phyloP scores from a whole-genome alignment of 2,113 vertebrate genomes.

The Pelecanus crispus region DNA sequence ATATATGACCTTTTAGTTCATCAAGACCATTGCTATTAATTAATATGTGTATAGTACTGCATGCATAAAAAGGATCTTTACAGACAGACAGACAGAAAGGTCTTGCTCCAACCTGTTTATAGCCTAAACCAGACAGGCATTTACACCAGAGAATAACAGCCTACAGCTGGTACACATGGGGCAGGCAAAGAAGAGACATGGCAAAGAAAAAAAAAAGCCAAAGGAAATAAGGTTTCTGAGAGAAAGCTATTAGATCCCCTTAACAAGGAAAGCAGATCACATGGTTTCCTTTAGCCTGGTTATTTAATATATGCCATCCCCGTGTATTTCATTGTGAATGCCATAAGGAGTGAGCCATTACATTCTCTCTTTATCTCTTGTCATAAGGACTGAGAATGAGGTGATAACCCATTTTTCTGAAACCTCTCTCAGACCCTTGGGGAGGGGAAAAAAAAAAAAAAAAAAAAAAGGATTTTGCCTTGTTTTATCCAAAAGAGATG shows the following conservation, averaged over 20 bases:
- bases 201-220: not conserved
- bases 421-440: not conserved
- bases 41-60: not conserved
- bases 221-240: constrained; percentile 16
- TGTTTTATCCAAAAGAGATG: not conserved
- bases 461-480: not conserved
- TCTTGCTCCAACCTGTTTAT: not conserved
- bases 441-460: no score
- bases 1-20: not conserved
- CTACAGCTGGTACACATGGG: not conserved
- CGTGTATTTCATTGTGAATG: constrained; percentile 15
- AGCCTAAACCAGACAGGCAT: not conserved
- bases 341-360: constrained; percentile 48
- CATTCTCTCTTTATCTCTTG: constrained; percentile 38
- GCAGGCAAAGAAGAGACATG: not conserved
- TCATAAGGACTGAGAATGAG: constrained; percentile 14
- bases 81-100: not conserved
- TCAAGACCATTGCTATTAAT: not conserved
- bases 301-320: constrained; percentile 48
- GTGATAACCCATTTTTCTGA: constrained; percentile 41
- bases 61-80: not conserved
- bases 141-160: not conserved
- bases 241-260: constrained; percentile 35
- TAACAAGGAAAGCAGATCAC: constrained; percentile 37
- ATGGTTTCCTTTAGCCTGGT: constrained; percentile 48